phyloP scores from a whole-genome alignment of 2,888 invertebrate genomes.

The Erannis defoliaria region DNA sequence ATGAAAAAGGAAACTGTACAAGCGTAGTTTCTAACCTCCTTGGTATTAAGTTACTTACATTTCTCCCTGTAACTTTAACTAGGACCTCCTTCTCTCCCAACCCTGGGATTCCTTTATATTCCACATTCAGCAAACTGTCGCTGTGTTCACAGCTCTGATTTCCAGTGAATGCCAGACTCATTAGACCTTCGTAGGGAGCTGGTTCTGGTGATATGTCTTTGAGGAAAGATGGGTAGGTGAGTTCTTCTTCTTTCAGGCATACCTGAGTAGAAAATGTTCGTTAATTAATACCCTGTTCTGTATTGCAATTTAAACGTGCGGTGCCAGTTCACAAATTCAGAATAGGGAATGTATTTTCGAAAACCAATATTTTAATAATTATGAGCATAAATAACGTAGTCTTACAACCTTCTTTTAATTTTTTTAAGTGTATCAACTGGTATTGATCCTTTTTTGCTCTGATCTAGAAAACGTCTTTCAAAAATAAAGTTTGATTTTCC shows the following conservation, averaged over 20 bases:
- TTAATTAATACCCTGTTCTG: background rate
- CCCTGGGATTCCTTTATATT: conserved; percentile 62
- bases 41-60: too few relatives aligned
- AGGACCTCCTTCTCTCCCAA: conserved; percentile 56
- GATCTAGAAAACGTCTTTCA: background rate
- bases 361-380: too few relatives aligned
- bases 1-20: too few relatives aligned
- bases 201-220: conserved; percentile 64
- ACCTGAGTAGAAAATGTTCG: conserved; percentile 50
- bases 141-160: conserved; percentile 53
- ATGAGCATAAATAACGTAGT: too few relatives aligned
- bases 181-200: conserved; percentile 63
- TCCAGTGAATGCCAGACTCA: conserved; percentile 55
- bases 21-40: too few relatives aligned
- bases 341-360: too few relatives aligned
- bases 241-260: conserved; percentile 67
- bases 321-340: too few relatives aligned
- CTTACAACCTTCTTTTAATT: too few relatives aligned
- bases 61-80: conserved; percentile 61
- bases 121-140: conserved; percentile 57
- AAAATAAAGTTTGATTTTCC: background rate
- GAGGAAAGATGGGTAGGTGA: conserved; percentile 58
- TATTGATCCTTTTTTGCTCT: too few relatives aligned
- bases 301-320: too few relatives aligned
- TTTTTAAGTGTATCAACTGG: too few relatives aligned